A percentile compares a stretch with the other conserved stretches of the same genome.
These are phyloP conservation scores for Anagrus nilaparvatae DNA, from an alignment of 1,140 invertebrate genomes.

Conservation along the genomic window DNA sequence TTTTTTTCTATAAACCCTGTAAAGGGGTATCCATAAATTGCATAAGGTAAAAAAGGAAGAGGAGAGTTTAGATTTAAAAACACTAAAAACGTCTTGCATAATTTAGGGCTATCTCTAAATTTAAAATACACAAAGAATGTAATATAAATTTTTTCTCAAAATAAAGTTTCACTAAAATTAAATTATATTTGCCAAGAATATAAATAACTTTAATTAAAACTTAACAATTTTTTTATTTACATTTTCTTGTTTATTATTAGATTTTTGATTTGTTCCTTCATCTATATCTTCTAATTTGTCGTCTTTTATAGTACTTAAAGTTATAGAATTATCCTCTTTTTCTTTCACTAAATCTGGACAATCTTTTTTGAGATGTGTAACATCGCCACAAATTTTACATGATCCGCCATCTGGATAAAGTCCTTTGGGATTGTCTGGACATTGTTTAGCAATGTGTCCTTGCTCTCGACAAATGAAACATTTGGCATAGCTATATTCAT, in stretches of 20 bases:
- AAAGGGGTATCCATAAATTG: no score
- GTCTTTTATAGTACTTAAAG: constrained; percentile 29
- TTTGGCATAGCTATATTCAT: constrained; percentile 68
- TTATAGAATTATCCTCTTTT: constrained; percentile 34
- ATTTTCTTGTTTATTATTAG: constrained; percentile 5
- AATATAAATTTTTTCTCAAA: no score
- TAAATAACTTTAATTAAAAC: constrained; percentile 22
- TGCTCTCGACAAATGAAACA: constrained; percentile 75
- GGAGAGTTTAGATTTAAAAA: no score
- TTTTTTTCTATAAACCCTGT: no score
- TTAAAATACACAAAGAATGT: no score
- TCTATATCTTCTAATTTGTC: constrained; percentile 32
- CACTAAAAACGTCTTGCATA: no score
- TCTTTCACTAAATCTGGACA: constrained; percentile 51
- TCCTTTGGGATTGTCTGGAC: constrained; percentile 75
- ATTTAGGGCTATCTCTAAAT: no score
- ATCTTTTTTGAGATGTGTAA: constrained; percentile 75
- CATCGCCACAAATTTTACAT: constrained; percentile 75
- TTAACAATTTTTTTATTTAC: constrained; percentile 30
- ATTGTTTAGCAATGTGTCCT: constrained; percentile 75
- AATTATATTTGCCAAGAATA: no score
- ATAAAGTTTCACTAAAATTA: no score
- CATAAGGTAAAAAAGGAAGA: no score
- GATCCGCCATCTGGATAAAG: constrained; percentile 78
- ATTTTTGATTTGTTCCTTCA: constrained; percentile 19